These are phyloP conservation scores for Tanaodytes sp. DNA, from an alignment of 2,888 invertebrate genomes.

Conservation along the genomic window DNA sequence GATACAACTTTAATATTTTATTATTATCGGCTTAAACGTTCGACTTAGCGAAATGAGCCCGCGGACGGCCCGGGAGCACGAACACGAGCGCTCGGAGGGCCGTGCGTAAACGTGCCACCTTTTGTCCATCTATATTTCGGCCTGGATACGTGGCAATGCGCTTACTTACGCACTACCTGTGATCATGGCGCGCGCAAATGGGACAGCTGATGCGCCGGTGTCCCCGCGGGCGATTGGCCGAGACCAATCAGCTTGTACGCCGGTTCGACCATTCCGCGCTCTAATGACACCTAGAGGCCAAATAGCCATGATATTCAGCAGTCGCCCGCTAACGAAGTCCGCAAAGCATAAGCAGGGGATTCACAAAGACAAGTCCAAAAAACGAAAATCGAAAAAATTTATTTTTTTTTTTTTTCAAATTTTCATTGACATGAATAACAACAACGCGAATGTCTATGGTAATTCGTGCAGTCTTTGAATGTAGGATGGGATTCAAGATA, in stretches of 20 bases:
- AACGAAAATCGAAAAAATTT: too few species aligned
- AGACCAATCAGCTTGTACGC: constrained; percentile 67
- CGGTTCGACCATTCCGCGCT: constrained; percentile 63
- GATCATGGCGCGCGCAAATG: constrained; percentile 62
- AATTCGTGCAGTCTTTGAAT: constrained; percentile 22
- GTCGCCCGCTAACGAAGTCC: constrained; percentile 49
- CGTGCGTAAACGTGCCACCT: constrained; percentile 24
- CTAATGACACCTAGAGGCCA: constrained; percentile 72
- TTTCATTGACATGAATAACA: too few species aligned
- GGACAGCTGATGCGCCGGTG: constrained; percentile 70
- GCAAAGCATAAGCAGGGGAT: constrained; percentile 16
- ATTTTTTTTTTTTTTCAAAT: too few species aligned
- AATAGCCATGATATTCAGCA: constrained; percentile 70
- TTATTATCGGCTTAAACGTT: too few species aligned
- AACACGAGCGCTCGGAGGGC: constrained; percentile 32
- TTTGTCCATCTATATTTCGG: constrained; percentile 45
- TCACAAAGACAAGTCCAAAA: too few species aligned
- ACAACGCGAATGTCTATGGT: neutral
- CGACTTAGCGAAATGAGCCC: constrained; percentile 34
- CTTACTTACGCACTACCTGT: constrained; percentile 43
- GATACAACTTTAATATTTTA: too few species aligned
- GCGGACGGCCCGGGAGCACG: constrained; percentile 40
- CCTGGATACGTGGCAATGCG: constrained; percentile 18
- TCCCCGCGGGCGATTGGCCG: constrained; percentile 69
- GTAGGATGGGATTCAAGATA: constrained; percentile 18